Base-by-base conservation (phyloP, 2,113 vertebrate genomes). In the Muscicapa adusta region DNA sequence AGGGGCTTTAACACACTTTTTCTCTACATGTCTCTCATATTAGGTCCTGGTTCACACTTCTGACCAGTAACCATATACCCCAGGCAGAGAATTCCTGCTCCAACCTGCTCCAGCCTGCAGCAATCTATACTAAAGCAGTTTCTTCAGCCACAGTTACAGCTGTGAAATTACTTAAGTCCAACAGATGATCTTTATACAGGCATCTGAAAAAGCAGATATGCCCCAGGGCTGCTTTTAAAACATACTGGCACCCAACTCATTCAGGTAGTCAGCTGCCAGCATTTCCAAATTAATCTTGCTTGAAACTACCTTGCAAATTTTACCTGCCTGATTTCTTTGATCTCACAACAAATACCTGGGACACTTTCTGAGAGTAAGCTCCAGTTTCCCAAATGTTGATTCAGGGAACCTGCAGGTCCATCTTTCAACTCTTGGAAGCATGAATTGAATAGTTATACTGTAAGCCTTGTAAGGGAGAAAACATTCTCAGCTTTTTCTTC, bases 41-140 rank as follows among this genome's bases (percentile, higher is more conserved):
- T 18, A 54, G 12, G 13, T 58, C n/a, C 66, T 53, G 8, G 6
- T 15, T 51, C 10, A 2, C 0, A 1, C 5, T 79, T 29, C 10
- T 10, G 29, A 23, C 4, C 9, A 54, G 16, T 61, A 60, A 33
- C 18, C 34, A 47, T 6, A 3, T 14, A 66, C 2, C 11, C 14
- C 4, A 5, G 5, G 12, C 4, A 45, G 17, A 54, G 24, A 23
- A 6, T 2, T 91, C 14, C 34, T 78, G n/a, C 28, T 84, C 28
- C 3, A 2, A 7, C 28, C 22, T 51, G 4, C 28, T 73, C 25
- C 3, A 2, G 6, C 25, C 24, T 51, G 4, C 17, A 33, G 40
- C 62, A 43, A 33, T 12, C 22, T 53, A 13, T 5, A 48, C 15
- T 29, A 61, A 53, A 28, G 34, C 0, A 1, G 0, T 45, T 73